phyloP scores from a whole-genome alignment of 2,113 vertebrate genomes.

The Megaceryle maxima region DNA sequence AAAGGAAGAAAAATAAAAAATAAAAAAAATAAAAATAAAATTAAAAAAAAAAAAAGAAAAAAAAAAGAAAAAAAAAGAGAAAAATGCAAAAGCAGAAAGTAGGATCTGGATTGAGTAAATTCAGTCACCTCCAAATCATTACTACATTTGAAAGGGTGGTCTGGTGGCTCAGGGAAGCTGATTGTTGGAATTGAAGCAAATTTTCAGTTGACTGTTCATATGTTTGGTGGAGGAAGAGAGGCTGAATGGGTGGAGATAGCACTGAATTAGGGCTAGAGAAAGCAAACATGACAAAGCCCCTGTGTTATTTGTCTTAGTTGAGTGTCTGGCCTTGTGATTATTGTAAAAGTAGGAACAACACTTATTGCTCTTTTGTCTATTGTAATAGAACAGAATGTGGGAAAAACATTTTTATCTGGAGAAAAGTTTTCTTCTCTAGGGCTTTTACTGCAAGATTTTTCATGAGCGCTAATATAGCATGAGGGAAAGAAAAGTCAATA shows the following conservation, averaged over 20 bases:
- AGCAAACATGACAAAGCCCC: not conserved
- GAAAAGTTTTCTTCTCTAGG: constrained; percentile 2
- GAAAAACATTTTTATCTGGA: constrained; percentile 9
- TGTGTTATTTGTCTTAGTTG: not conserved
- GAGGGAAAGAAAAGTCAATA: constrained; percentile 17
- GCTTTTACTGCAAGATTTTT: constrained; percentile 9
- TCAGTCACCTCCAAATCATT: not conserved
- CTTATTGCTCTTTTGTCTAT: not conserved
- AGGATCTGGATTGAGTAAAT: not conserved
- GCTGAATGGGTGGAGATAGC: not conserved
- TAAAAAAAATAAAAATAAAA: too few species aligned
- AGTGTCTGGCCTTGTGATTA: not conserved
- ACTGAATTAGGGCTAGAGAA: not conserved
- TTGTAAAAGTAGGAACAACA: not conserved
- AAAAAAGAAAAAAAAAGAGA: not conserved
- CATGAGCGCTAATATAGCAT: not conserved
- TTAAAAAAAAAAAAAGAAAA: not conserved
- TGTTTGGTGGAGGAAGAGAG: not conserved
- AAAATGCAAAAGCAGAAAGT: not conserved
- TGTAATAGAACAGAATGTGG: not conserved
- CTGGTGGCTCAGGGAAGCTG: not conserved
- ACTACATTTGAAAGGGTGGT: not conserved
- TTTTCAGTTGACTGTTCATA: not conserved
- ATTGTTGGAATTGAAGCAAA: not conserved
- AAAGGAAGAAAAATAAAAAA: too few species aligned